Conservation (phyloP, 2,888 invertebrate species). For the Clunio marinus region DNA sequence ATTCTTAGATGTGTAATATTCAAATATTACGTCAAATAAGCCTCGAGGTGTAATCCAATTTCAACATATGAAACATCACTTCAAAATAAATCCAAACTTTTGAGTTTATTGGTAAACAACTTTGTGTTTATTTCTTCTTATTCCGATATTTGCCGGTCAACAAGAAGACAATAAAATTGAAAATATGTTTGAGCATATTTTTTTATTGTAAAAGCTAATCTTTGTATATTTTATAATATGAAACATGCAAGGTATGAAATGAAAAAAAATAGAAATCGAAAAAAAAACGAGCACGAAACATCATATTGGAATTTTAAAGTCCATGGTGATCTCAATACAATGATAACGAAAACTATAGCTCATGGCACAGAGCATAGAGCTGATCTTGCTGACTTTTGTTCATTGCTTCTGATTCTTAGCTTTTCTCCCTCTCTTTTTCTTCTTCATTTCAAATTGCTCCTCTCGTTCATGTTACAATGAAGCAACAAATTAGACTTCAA, state of each 20-base stretch:
- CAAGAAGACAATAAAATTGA: slow-evolving; percentile 23
- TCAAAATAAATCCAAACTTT: no score
- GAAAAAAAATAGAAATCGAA: slow-evolving; percentile 32
- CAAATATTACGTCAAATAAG: no score
- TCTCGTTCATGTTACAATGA: slow-evolving; percentile 32
- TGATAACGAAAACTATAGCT: slow-evolving; percentile 31
- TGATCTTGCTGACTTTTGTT: slow-evolving; percentile 18
- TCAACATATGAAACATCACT: no score
- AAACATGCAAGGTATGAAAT: slow-evolving; percentile 13
- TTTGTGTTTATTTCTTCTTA: background rate
- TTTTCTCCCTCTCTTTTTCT: background rate
- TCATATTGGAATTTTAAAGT: slow-evolving; percentile 39
- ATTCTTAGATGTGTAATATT: no score
- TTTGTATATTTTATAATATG: slow-evolving; percentile 16
- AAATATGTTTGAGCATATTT: slow-evolving; percentile 13
- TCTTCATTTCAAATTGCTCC: background rate
- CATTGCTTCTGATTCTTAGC: slow-evolving; percentile 26
- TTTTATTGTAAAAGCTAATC: slow-evolving; percentile 17
- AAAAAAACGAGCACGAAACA: slow-evolving; percentile 36
- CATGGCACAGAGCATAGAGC: slow-evolving; percentile 6
- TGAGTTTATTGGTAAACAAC: background rate
- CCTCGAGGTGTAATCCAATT: no score
- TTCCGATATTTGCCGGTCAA: slow-evolving; percentile 3
- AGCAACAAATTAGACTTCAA: slow-evolving; percentile 39
- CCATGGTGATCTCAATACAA: slow-evolving; percentile 37